phyloP scores from a whole-genome alignment of 2,113 vertebrate species.

The Nibea albiflora region DNA sequence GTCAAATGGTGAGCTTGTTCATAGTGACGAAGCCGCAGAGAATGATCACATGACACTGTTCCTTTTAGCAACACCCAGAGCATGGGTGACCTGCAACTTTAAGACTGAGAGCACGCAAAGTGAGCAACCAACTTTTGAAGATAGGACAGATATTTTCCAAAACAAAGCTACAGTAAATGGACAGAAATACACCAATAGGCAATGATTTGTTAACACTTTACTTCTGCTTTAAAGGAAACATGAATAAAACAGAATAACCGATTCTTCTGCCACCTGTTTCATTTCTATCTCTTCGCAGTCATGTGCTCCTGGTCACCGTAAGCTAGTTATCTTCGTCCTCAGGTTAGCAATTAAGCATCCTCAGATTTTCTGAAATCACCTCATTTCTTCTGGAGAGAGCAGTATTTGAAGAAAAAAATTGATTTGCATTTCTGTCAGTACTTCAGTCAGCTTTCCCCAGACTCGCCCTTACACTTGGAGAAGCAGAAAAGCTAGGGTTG shows the following conservation, averaged over 20 bases:
- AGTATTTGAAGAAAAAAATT: conserved; percentile 49
- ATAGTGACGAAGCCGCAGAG: neutral
- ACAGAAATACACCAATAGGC: neutral
- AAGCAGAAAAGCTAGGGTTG: conserved; percentile 25
- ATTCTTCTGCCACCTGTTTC: neutral
- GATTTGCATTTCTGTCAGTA: conserved; percentile 63
- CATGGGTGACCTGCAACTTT: too few relatives aligned
- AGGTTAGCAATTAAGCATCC: conserved; percentile 42
- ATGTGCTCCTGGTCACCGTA: conserved; percentile 1
- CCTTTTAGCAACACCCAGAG: too few relatives aligned
- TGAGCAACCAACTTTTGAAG: neutral
- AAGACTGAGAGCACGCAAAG: neutral
- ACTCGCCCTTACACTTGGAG: conserved; percentile 25
- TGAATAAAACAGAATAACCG: neutral
- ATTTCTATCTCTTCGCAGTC: neutral
- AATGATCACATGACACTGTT: neutral
- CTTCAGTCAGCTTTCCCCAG: conserved; percentile 30
- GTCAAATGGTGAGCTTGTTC: neutral
- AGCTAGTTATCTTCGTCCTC: conserved; percentile 22
- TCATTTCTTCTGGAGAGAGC: conserved; percentile 46
- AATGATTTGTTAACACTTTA: neutral
- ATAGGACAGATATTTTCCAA: neutral
- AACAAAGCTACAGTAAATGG: neutral
- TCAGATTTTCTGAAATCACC: conserved; percentile 29
- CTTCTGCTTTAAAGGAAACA: neutral